Evolutionary conservation across 2,888 invertebrate species (phyloP).

Genomic region (Serripes groenlandicus): DNA sequence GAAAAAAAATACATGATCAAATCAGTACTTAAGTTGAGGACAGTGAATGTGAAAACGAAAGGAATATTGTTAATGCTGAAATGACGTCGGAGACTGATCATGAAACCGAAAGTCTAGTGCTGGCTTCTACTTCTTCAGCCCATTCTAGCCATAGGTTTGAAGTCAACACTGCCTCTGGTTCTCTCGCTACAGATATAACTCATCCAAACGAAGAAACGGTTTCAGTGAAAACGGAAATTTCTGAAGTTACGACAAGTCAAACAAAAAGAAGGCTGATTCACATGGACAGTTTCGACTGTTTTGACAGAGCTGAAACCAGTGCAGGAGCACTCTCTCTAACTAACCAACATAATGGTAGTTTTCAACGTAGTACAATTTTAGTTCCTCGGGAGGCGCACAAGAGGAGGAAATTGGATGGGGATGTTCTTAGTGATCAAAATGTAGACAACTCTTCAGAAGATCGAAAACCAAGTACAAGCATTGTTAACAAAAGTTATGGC

Average conservation of each 20-base stretch:
- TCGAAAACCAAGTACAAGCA: no score
- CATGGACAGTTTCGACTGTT: slow-evolving; percentile 17
- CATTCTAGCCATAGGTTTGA: not conserved
- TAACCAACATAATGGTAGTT: not conserved
- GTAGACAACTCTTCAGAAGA: no score
- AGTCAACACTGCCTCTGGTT: not conserved
- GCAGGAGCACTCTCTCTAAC: not conserved
- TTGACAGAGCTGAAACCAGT: slow-evolving; percentile 6
- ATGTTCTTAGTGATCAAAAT: no score
- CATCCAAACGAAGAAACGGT: not conserved
- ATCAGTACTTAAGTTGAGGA: no score
- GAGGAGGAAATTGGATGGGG: slow-evolving; percentile 1
- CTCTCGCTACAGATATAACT: not conserved
- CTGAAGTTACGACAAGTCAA: not conserved
- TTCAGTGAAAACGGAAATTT: not conserved
- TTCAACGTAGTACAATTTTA: slow-evolving; percentile 4
- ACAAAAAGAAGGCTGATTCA: slow-evolving; percentile 3
- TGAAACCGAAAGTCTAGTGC: no score
- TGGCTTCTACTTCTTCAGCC: no score
- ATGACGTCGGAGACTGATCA: no score
- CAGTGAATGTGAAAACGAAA: no score
- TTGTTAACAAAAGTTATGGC: not conserved
- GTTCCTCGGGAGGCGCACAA: slow-evolving; percentile 35
- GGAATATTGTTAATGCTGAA: no score
- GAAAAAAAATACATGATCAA: no score